Evolutionary conservation across 2,797 vertebrate genomes (phyloP), one percentile per base, ranked within the genome.

Genomic region (Mormyrus proboscirostris): DNA sequence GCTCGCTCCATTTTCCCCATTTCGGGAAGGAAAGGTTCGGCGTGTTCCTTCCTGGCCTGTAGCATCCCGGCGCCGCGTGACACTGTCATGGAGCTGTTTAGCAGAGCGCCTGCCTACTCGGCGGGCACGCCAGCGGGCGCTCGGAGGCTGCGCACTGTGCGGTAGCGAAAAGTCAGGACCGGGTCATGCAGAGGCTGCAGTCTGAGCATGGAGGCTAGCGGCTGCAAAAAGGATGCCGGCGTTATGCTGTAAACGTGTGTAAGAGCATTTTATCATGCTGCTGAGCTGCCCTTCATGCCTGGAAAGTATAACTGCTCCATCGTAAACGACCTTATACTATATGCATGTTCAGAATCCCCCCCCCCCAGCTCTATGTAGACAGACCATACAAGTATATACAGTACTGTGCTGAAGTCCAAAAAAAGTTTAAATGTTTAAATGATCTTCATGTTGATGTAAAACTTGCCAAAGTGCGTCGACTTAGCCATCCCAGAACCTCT

Each of bases 21-120:
- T 25, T 94, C 90, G 82, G 92, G 92, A 87, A 91, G 76, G 94
- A 94, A 92, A 90, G 92, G 93, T 93, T 94, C 93, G 92, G 94
- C 92, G 94, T 7, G 33, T 44, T 79, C 38, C 62, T 92, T 90
- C 91, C 93, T 91, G 92, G 89, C 90, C 93, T 91, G 92, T 90
- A 89, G 1, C 49, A 51, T n/a, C 41, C 55, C n/a, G 22, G 38
- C 47, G 6, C 69, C 10, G 22, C 49, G 57, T 50, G 55, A 62
- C 3, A 19, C 41, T 73, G 57, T 69, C 59, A 53, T 69, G n/a
- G 55, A 69, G 82, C 47, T 2, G 4, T 49, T 29, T 41, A 65
- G 82, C 59, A 14, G 47, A 33, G 22, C 4, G 29, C 3, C 14
- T 51, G 76, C 83, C 25, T 89, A 50, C 41, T 49, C n/a, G 29